Evolutionary conservation across 1,140 invertebrate genomes (phyloP), one percentile per base, ranked within the genome.

Genomic region (Papilio polytes): DNA sequence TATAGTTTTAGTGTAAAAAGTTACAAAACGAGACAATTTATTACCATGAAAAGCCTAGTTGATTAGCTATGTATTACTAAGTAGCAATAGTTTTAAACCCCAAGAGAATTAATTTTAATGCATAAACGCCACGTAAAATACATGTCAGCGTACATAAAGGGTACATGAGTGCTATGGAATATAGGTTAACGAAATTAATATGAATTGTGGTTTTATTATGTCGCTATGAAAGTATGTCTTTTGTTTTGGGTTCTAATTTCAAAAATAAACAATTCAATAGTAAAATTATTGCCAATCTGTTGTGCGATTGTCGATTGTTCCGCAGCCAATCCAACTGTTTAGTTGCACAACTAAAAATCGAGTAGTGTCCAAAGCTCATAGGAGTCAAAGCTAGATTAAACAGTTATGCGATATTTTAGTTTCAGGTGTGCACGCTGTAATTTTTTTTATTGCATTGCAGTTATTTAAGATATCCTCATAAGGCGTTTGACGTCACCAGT

Each of bases 401-500:
- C 36, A 36, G 36, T 6, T 36, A 4, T 36, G 4, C 36, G 36
- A 36, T 36, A 36, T 2, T 36, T 36, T 4, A 36, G 36, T 36
- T 36, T 4, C 2, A 36, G 36, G 6, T 36, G 4, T 4, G 36
- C 36, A 4, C 36, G 2, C 15, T 51, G 0, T 18, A 15, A 51
- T 18, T 3, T 59, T 9, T 22, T 59, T 2, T 59, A 9, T 20
- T 22, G 18, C 53, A 36, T 59, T 59, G 18, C 56, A 26, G 59
- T 63, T 63, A 63, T 63, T 63, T 26, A 59, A 59, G 59, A 63
- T 1, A 70, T 70, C 13, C 15, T 70, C 12, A 70, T 70, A 70
- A 70, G 15, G 63, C 63, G 63, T 31, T 74, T 74, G 18, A 70
- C 63, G 22, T 70, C 26, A 70, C 26, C 74, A 80, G 80, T 78